These are phyloP conservation scores for Stegodyphus mimosarum DNA, from an alignment of 1,140 invertebrate species.

Conservation along the genomic window DNA sequence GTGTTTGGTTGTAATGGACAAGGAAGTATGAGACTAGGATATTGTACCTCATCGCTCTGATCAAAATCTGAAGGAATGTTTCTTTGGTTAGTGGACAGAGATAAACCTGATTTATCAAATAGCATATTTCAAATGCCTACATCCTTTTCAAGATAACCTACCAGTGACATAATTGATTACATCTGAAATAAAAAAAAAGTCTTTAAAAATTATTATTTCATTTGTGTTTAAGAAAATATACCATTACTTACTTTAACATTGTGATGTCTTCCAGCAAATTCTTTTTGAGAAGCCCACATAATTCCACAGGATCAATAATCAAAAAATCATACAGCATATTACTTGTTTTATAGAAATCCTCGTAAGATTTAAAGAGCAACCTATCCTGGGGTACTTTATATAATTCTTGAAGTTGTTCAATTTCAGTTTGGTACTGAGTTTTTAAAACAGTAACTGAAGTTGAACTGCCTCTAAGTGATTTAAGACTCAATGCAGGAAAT, in stretches of 20 bases:
- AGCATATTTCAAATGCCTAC: too few relatives aligned
- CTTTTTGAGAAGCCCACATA: constrained; percentile 44
- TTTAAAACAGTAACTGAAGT: neutral
- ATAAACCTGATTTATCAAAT: too few relatives aligned
- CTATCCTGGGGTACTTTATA: constrained; percentile 12
- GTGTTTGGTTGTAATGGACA: too few relatives aligned
- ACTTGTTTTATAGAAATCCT: constrained; percentile 37
- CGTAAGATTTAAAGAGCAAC: constrained; percentile 43
- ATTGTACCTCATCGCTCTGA: too few relatives aligned
- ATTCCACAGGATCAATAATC: constrained; percentile 46
- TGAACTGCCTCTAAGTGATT: constrained; percentile 16
- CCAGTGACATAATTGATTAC: too few relatives aligned
- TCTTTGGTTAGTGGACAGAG: too few relatives aligned
- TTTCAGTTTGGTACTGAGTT: constrained; percentile 33
- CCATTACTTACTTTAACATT: constrained; percentile 19
- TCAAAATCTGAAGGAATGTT: too few relatives aligned
- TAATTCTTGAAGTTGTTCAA: constrained; percentile 35
- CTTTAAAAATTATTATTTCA: too few relatives aligned
- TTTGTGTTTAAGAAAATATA: too few relatives aligned
- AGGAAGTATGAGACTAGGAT: too few relatives aligned
- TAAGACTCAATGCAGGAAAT: constrained; percentile 30
- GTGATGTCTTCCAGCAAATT: constrained; percentile 45
- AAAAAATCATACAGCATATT: constrained; percentile 41
- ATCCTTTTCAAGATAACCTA: too few relatives aligned
- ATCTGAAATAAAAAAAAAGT: too few relatives aligned